Conservation (phyloP, 2,888 invertebrate genomes). For the Eilema depressum region DNA sequence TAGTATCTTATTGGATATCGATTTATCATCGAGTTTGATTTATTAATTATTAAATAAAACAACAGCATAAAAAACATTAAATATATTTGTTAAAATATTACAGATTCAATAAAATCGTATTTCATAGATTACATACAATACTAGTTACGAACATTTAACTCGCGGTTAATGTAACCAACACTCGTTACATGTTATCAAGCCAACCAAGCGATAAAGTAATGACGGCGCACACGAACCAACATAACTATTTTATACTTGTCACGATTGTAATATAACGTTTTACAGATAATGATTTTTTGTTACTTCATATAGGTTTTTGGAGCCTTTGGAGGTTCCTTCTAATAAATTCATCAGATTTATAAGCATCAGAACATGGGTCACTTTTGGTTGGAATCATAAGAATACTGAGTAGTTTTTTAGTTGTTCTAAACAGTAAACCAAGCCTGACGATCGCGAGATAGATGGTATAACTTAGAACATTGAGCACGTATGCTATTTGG, state of each 20-base stretch:
- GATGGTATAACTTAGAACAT: not conserved
- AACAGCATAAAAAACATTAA: constrained; percentile 76
- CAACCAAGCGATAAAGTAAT: constrained; percentile 41
- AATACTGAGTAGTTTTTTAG: not conserved
- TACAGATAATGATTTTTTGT: not conserved
- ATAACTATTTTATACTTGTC: constrained; percentile 8
- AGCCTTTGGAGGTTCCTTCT: too few species aligned
- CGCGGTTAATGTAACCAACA: constrained; percentile 54
- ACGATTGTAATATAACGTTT: not conserved
- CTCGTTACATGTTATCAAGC: constrained; percentile 42
- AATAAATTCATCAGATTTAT: too few species aligned
- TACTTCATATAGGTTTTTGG: not conserved
- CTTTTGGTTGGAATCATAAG: not conserved
- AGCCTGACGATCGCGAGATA: not conserved
- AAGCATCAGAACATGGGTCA: too few species aligned
- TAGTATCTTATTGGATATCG: not conserved
- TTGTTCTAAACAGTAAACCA: not conserved
- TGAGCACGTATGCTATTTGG: not conserved
- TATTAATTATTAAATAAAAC: constrained; percentile 28
- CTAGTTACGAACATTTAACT: constrained; percentile 33
- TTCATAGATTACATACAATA: constrained; percentile 61
- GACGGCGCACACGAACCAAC: constrained; percentile 39
- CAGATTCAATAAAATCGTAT: constrained; percentile 84
- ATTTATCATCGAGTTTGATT: too few species aligned
- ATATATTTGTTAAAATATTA: constrained; percentile 87